Evolutionary conservation across 2,113 vertebrate genomes (phyloP), one percentile per base, ranked within the genome.

Genomic region (Columba janthina): DNA sequence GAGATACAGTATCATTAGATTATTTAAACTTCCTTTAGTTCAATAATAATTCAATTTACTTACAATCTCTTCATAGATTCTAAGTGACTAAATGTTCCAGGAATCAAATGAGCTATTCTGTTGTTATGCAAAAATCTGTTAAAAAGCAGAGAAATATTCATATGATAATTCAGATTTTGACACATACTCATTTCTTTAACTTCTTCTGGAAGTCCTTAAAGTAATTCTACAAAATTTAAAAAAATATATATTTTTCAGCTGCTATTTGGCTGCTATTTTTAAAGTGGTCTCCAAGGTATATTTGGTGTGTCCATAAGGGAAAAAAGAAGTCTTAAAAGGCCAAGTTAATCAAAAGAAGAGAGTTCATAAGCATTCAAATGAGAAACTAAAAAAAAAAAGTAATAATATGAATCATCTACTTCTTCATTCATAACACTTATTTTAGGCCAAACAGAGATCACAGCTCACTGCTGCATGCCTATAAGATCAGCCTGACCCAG

Each of bases 61-160:
- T 97, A 99, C 99, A 99, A 89, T 96, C 99, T 98, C 92, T 99
- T 99, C 99, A 99, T 99, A 73, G 99, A 99, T 93, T 98, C 98
- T 95, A 99, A 97, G 90, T 99, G 98, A 90, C 98, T 98, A 97
- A 99, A 99, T 8, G 99, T 99, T 94, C 99, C 99, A 4, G 98
- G 98, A 89, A 98, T 98, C 32, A 99, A 98, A 72, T 99, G 99
- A 80, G 98, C 98, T 91, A 99, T 99, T 96, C 99, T 98, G 97
- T 99, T 99, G 98, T 99, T 99, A 98, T 99, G 99, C 84, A 99
- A 98, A 98, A 99, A 99, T 92, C 99, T 99, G 97, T 95, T 62
- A 92, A 93, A 88, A 94, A 83, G 85, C n/a, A 86, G 13, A 89
- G 38, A 95, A 85, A 19, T 78, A 90, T 6, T 7, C 11, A 80